Percentiles rank a stretch among this genome's conserved stretches.
These are phyloP conservation scores for Halcyon chelicuti DNA, from an alignment of 2,797 vertebrate genomes.

Conservation along the genomic window DNA sequence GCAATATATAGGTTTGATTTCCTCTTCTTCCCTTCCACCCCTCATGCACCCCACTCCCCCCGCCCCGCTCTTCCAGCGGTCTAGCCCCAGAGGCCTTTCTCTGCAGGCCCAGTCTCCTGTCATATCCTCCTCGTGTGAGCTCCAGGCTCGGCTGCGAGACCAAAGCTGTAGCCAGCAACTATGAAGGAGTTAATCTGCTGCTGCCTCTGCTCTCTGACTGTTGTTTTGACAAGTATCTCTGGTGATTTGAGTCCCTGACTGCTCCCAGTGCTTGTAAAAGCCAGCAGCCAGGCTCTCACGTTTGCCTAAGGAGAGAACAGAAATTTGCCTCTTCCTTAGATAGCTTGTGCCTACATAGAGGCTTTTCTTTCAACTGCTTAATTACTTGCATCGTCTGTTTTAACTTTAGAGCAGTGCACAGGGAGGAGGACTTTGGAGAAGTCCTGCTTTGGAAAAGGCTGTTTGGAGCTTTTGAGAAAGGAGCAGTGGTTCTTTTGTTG, in stretches of 20 bases:
- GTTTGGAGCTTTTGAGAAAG: background rate
- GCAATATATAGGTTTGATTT: background rate
- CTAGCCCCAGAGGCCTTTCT: background rate
- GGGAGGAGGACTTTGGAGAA: background rate
- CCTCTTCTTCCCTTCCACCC: background rate
- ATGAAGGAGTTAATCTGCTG: conserved; percentile 47
- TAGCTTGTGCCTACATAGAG: background rate
- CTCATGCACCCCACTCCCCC: fast-evolving
- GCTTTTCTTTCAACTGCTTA: background rate
- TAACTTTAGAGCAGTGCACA: background rate
- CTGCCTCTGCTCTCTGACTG: conserved; percentile 20
- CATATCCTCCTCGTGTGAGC: background rate
- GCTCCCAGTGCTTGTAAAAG: conserved; percentile 57
- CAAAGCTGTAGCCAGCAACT: background rate
- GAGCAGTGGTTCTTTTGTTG: background rate
- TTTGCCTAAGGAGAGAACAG: conserved; percentile 41
- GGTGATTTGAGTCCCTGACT: conserved; percentile 57
- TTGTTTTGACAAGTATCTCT: conserved; percentile 63
- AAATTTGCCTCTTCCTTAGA: conserved; percentile 22
- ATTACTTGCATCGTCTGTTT: background rate
- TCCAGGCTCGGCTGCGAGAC: background rate
- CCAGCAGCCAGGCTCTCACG: conserved; percentile 39
- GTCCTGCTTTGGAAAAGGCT: background rate
- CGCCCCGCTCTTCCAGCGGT: background rate
- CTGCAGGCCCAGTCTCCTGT: background rate